Percentiles rank a stretch among this genome's conserved stretches.
Conservation (phyloP, 2,113 vertebrate genomes). For the Pseudorhombus dupliciocellatus region DNA sequence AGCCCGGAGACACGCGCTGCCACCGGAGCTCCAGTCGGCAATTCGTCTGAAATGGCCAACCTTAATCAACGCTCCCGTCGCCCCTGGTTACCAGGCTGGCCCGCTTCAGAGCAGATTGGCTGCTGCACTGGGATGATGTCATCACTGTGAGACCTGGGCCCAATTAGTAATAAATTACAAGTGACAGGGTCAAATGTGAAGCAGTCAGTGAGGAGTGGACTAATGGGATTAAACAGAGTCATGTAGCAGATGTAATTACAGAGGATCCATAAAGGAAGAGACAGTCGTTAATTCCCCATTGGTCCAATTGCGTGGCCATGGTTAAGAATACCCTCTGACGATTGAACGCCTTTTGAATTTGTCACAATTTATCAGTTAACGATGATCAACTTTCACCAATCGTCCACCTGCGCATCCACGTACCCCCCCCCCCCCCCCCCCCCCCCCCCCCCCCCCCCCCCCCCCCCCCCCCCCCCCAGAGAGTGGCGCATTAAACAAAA, state of each 20-base stretch:
- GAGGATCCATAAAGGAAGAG: not conserved
- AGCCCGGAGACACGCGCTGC: conserved; percentile 35
- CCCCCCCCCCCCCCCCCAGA: no score
- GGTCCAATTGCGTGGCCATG: conserved; percentile 5
- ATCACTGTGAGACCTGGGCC: conserved; percentile 45
- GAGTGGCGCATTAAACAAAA: not conserved
- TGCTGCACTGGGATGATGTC: conserved; percentile 55
- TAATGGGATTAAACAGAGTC: conserved; percentile 32
- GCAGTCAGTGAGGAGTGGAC: conserved; percentile 20
- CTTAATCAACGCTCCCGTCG: conserved; percentile 55
- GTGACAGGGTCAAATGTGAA: conserved; percentile 47
- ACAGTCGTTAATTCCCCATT: not conserved
- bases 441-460: no score
- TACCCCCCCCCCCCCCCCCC: no score
- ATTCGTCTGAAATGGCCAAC: conserved; percentile 64
- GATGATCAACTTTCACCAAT: not conserved
- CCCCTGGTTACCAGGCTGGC: conserved; percentile 58
- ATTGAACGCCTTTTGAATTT: not conserved
- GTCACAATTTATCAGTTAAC: not conserved
- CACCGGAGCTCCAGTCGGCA: conserved; percentile 35
- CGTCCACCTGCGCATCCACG: not conserved
- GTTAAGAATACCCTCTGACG: not conserved
- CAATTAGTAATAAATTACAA: conserved; percentile 41
- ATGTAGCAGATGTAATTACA: conserved; percentile 27
- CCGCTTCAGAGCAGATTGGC: conserved; percentile 48